A percentile compares a stretch with the other conserved stretches of the same genome.
Conservation (phyloP, 2,888 invertebrate species). For the Trypoxylon attenuatum region DNA sequence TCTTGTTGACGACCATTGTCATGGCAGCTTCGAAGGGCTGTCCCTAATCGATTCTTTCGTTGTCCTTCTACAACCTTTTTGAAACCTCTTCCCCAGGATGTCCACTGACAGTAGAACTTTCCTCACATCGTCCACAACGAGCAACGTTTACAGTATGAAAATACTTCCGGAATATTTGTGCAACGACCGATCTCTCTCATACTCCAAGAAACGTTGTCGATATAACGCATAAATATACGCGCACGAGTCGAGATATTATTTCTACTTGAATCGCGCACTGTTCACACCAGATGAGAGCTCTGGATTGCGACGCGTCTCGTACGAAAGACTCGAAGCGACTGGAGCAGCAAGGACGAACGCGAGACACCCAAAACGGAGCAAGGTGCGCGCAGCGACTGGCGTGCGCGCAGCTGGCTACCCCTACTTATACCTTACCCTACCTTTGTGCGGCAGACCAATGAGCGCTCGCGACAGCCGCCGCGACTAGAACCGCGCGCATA, state of each 20-base stretch:
- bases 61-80: neutral
- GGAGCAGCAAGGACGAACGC: neutral
- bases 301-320: neutral
- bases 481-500: slow-evolving; percentile 32
- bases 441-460: slow-evolving; percentile 13
- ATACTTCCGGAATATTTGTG: too few species aligned
- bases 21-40: slow-evolving; percentile 41
- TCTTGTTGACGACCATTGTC: slow-evolving; percentile 73
- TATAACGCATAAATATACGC: too few species aligned
- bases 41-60: neutral
- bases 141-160: neutral
- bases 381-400: slow-evolving; percentile 41
- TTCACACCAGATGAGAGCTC: too few species aligned
- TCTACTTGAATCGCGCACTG: too few species aligned
- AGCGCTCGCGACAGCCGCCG: neutral
- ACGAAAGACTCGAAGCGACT: neutral
- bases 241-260: too few species aligned
- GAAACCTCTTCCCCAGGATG: neutral
- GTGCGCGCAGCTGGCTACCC: slow-evolving; percentile 2
- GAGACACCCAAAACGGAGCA: neutral
- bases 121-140: neutral
- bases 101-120: neutral
- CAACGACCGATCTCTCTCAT: too few species aligned
- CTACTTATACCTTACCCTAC: slow-evolving; percentile 43
- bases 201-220: too few species aligned